phyloP scores from a whole-genome alignment of 2,888 invertebrate genomes.

The Listrodromus nycthemerus region DNA sequence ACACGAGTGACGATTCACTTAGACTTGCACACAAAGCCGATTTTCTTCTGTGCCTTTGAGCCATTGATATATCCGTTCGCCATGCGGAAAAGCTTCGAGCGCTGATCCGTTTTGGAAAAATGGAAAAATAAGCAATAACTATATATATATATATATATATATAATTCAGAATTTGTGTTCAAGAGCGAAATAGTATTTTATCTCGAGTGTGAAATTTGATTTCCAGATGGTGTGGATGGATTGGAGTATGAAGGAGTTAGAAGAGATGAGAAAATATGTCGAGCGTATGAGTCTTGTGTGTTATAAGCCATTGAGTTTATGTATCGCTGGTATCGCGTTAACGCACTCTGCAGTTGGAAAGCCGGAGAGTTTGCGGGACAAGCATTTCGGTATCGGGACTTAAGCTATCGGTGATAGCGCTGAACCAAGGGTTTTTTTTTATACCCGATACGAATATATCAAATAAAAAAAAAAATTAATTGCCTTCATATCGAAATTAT shows the following conservation, averaged over 20 bases:
- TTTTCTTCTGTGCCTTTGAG: background rate
- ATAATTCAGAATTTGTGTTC: background rate
- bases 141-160: background rate
- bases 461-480: no score
- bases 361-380: background rate
- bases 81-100: slow-evolving; percentile 26
- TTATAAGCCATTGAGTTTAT: background rate
- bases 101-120: slow-evolving; percentile 8
- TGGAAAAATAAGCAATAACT: background rate
- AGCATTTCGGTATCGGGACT: background rate
- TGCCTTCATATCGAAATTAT: background rate
- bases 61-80: background rate
- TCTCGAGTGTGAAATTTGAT: slow-evolving; percentile 59
- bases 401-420: background rate
- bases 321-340: background rate
- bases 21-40: background rate
- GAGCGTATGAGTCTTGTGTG: background rate
- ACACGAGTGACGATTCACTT: background rate
- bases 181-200: slow-evolving; percentile 26
- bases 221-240: slow-evolving; percentile 42
- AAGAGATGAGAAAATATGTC: slow-evolving; percentile 18
- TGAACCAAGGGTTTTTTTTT: background rate
- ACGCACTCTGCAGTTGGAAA: background rate
- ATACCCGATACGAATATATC: background rate
- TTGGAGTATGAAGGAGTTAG: slow-evolving; percentile 12